Evolutionary conservation across 2,113 vertebrate species (phyloP).

Genomic region (Pterophyllum scalare): DNA sequence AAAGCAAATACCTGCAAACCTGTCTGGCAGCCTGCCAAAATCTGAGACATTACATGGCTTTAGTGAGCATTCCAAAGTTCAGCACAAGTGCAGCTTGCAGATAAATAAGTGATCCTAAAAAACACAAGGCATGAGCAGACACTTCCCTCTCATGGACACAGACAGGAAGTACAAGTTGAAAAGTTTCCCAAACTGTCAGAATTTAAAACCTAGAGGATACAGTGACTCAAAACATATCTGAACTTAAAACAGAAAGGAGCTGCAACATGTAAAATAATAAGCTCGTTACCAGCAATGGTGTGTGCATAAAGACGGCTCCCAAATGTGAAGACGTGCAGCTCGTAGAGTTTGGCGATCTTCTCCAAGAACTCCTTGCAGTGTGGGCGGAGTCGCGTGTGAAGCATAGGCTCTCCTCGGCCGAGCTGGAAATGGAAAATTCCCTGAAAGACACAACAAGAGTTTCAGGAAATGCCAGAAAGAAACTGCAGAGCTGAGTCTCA

Average conservation of each 20-base stretch:
- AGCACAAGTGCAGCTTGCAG: not conserved
- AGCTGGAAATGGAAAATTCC: constrained; percentile 98
- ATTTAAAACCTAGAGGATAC: not conserved
- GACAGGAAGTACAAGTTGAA: constrained; percentile 10
- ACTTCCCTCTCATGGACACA: constrained; percentile 64
- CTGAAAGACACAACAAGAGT: constrained; percentile 69
- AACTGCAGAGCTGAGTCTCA: not conserved
- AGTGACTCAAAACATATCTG: not conserved
- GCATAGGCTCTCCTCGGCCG: constrained; percentile 94
- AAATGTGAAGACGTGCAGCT: constrained; percentile 97
- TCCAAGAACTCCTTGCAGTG: constrained; percentile 97
- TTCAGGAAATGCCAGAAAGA: not conserved
- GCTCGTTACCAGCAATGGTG: constrained; percentile 92
- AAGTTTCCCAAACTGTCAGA: not conserved
- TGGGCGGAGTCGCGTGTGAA: constrained; percentile 95
- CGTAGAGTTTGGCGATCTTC: constrained; percentile 94
- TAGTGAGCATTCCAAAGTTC: not conserved
- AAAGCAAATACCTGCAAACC: not conserved
- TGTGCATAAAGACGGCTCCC: constrained; percentile 98
- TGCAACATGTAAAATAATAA: not conserved
- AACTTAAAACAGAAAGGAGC: not conserved
- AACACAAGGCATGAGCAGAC: constrained; percentile 12
- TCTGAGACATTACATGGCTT: not conserved
- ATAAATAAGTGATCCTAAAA: not conserved
- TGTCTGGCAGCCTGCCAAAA: not conserved